Evolutionary conservation across 1,140 invertebrate genomes (phyloP).

Genomic region (Ctenoplectra terminalis): DNA sequence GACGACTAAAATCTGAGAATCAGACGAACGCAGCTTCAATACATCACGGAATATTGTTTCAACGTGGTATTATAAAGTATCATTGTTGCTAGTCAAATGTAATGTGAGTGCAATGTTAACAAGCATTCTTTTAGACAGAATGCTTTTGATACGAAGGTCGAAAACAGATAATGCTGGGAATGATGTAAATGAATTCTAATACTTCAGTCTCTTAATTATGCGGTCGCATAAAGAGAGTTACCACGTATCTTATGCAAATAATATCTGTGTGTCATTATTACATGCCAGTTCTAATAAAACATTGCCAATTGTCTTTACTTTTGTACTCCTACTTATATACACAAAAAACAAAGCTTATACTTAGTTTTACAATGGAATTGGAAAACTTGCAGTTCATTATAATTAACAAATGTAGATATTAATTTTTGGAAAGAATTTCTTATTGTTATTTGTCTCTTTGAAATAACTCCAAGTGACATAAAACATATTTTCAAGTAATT

Average conservation of each 20-base stretch:
- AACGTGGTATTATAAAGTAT: constrained; percentile 34
- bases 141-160: constrained; percentile 18
- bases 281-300: constrained; percentile 59
- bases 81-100: constrained; percentile 50
- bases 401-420: constrained; percentile 21
- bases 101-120: constrained; percentile 52
- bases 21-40: constrained; percentile 15
- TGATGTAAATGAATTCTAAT: constrained; percentile 18
- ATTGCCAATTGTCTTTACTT: constrained; percentile 62
- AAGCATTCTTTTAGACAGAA: constrained; percentile 34
- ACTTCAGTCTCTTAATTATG: constrained; percentile 37
- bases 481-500: constrained; percentile 6
- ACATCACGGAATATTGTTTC: constrained; percentile 38
- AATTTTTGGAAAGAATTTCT: constrained; percentile 16
- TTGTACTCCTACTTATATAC: constrained; percentile 50
- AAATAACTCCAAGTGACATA: constrained; percentile 25
- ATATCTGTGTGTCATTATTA: constrained; percentile 48
- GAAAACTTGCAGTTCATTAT: constrained; percentile 32
- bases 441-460: constrained; percentile 15
- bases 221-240: constrained; percentile 37
- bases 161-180: constrained; percentile 15
- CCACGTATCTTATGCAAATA: constrained; percentile 51
- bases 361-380: constrained; percentile 40
- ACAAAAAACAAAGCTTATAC: constrained; percentile 36
- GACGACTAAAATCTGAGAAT: constrained; percentile 33